A percentile compares a stretch with the other conserved stretches of the same genome.
Conservation (phyloP, 1,140 invertebrate species). For the Bombus huntii region DNA sequence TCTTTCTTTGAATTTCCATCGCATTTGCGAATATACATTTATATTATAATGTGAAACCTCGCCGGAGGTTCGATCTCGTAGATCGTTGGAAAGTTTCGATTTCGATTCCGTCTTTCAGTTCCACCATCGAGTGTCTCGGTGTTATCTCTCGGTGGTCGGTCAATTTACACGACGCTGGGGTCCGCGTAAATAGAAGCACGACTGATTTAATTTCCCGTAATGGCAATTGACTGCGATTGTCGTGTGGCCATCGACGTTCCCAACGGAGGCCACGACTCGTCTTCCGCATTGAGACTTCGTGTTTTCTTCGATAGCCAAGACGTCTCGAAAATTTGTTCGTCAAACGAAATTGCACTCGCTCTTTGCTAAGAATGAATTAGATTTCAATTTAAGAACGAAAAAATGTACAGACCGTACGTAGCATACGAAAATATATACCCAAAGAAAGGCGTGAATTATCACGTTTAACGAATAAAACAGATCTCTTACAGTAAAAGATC, state of each 20-base stretch:
- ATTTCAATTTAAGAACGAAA: no score
- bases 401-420: no score
- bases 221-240: constrained; percentile 49
- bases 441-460: no score
- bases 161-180: constrained; percentile 44
- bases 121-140: neutral
- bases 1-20: neutral
- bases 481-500: no score
- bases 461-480: no score
- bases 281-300: neutral
- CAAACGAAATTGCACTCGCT: neutral
- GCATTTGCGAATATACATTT: neutral
- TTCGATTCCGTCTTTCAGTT: neutral
- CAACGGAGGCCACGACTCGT: constrained; percentile 13
- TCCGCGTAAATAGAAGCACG: constrained; percentile 47
- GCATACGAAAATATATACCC: no score
- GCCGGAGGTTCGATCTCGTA: no score
- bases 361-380: no score
- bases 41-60: neutral
- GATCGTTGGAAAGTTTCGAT: neutral
- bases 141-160: constrained; percentile 36
- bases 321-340: no score
- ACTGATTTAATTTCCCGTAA: constrained; percentile 55
- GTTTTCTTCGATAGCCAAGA: neutral
- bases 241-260: constrained; percentile 37